Evolutionary conservation across 2,113 vertebrate genomes (phyloP), one percentile per base, ranked within the genome.

Genomic region (Emydura subglobosa): DNA sequence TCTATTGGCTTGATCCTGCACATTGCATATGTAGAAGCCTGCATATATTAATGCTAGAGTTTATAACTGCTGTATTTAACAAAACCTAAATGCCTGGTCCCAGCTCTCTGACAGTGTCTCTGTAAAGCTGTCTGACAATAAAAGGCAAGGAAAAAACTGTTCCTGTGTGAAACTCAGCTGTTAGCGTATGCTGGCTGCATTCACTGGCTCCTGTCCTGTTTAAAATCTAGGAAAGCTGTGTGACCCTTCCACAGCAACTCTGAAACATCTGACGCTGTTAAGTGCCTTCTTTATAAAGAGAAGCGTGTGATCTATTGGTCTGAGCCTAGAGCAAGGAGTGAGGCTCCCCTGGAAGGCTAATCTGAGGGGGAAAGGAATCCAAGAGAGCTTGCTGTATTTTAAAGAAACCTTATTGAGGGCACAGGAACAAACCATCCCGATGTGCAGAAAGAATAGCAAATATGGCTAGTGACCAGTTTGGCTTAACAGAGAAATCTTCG

Each of bases 181-280:
- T 74, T 74, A 5, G 21, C 21, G n/a, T 74, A 39, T 72, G 65
- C 34, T 72, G n/a, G 34, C 31, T 39, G 65, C 39, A 72, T 74
- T 42, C 68, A 74, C 39, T 42, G n/a, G 68, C 68, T 74, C n/a
- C 34, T 8, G 14, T 31, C 13, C 61, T 65, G 61, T 42, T 42
- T 39, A 39, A 42, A 22, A 39, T 24, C 68, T 24, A 74, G n/a
- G 19, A 74, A 39, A 44, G 22, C 49, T 68, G 11, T 4, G 0
- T 3, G 14, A 3, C 2, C 13, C 1, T 2, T 10, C 79, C 6
- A 47, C 34, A 10, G 25, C 14, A 27, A 29, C 6, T 21, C 3
- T 5, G 0, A 10, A 55, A 29, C 16, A n/a, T 25, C 5, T 1
- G 0, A 0, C 0, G 7, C 3, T n/a, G 29, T 17, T 44, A 9